Conservation (phyloP, 2,888 invertebrate genomes). For the Stegophylla sp. region DNA sequence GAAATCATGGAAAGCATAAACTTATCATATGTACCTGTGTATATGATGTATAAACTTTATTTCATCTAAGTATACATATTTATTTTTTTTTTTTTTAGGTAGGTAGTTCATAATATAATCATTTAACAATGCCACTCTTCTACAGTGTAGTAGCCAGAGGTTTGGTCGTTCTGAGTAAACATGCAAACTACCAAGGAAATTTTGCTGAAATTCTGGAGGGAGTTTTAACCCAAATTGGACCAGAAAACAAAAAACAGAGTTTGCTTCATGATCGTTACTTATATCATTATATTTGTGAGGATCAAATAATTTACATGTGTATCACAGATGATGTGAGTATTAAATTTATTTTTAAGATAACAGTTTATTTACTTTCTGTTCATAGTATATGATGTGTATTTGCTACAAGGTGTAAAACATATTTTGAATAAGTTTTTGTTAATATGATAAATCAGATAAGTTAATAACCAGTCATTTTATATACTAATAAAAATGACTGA, state of each 20-base stretch:
- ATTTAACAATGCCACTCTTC: slow-evolving; percentile 80
- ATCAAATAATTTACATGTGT: slow-evolving; percentile 88
- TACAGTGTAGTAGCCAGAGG: slow-evolving; percentile 90
- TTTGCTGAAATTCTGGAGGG: slow-evolving; percentile 94
- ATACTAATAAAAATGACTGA: no score
- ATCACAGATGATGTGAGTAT: slow-evolving; percentile 89
- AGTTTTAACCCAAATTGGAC: slow-evolving; percentile 83
- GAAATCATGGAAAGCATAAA: no score
- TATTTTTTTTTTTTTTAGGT: background rate
- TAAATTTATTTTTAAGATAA: slow-evolving; percentile 36
- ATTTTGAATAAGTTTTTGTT: no score
- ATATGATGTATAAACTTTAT: no score
- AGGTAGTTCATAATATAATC: background rate
- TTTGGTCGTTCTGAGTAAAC: slow-evolving; percentile 83
- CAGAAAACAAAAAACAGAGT: slow-evolving; percentile 89
- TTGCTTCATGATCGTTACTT: slow-evolving; percentile 92
- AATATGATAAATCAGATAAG: no score
- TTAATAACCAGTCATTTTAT: no score
- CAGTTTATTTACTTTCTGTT: no score
- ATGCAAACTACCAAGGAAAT: slow-evolving; percentile 91
- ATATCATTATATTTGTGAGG: slow-evolving; percentile 89
- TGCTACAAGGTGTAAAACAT: no score
- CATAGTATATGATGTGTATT: no score
- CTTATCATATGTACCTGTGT: no score
- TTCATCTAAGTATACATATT: no score